Percentiles rank a stretch among this genome's conserved stretches.
phyloP scores from a whole-genome alignment of 2,888 invertebrate genomes.

The Mamestra brassicae region DNA sequence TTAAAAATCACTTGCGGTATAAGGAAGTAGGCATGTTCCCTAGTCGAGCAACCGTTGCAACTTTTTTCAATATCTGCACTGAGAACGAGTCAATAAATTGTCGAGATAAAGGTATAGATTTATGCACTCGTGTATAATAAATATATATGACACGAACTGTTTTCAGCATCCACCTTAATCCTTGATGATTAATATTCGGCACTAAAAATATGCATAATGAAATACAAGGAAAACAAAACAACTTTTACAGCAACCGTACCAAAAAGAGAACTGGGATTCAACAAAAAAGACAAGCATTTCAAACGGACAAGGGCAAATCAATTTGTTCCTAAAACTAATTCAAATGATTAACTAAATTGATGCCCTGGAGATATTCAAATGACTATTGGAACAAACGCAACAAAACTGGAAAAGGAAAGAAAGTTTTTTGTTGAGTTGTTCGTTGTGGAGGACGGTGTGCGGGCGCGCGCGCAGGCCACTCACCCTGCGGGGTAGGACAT shows the following conservation, averaged over 20 bases:
- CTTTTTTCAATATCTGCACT: slow-evolving; percentile 67
- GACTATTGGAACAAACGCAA: slow-evolving; percentile 66
- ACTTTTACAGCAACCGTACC: slow-evolving; percentile 55
- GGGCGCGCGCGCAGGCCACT: slow-evolving; percentile 74
- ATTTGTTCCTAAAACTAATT: slow-evolving; percentile 49
- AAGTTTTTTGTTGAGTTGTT: slow-evolving; percentile 72
- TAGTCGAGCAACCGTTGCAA: slow-evolving; percentile 48
- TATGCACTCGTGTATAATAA: slow-evolving; percentile 12
- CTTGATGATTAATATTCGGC: background rate
- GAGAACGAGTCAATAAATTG: slow-evolving; percentile 21
- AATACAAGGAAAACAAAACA: slow-evolving; percentile 27
- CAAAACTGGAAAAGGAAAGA: slow-evolving; percentile 73
- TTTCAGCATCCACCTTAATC: slow-evolving; percentile 3
- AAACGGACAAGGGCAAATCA: slow-evolving; percentile 54
- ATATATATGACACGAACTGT: slow-evolving; percentile 12
- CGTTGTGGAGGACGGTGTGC: slow-evolving; percentile 69
- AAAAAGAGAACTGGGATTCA: slow-evolving; percentile 62
- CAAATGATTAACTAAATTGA: slow-evolving; percentile 48
- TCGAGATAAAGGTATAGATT: background rate
- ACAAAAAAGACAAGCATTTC: slow-evolving; percentile 67
- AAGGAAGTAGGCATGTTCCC: slow-evolving; percentile 43
- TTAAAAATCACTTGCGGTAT: slow-evolving; percentile 50
- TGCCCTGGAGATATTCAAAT: slow-evolving; percentile 55
- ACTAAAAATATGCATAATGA: slow-evolving; percentile 13
- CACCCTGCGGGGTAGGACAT: slow-evolving; percentile 71